Conservation (phyloP, 2,888 invertebrate species). For the Chouioia cunea region DNA sequence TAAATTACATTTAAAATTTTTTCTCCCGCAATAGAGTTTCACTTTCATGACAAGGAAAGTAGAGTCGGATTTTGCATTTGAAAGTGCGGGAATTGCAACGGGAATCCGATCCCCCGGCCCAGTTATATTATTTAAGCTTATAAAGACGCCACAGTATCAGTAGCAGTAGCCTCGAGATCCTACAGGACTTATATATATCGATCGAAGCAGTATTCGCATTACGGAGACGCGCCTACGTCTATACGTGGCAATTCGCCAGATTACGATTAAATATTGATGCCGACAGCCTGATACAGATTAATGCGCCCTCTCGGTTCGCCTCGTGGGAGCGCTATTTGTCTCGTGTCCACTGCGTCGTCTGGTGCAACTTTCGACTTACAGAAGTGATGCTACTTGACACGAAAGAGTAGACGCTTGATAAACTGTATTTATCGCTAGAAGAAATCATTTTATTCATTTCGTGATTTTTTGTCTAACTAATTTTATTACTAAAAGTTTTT, state of each 20-base stretch:
- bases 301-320: conserved; percentile 55
- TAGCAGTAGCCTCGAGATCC: conserved; percentile 31
- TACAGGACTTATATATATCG: too few species aligned
- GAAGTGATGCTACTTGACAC: too few species aligned
- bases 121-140: conserved; percentile 37
- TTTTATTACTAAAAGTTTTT: too few species aligned
- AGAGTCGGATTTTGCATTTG: conserved; percentile 2
- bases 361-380: conserved; percentile 12
- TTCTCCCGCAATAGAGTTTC: too few species aligned
- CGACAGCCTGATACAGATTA: conserved; percentile 65
- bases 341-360: conserved; percentile 50
- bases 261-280: conserved; percentile 68
- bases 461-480: too few species aligned
- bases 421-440: too few species aligned
- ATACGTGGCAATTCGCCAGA: conserved; percentile 61
- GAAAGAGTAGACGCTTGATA: too few species aligned
- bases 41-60: too few species aligned
- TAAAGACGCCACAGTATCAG: conserved; percentile 27
- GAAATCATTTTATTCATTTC: too few species aligned
- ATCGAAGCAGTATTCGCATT: too few species aligned
- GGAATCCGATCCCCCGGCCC: conserved; percentile 2
- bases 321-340: conserved; percentile 59
- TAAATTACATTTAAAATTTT: too few species aligned
- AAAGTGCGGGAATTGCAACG: conserved; percentile 13
- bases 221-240: conserved; percentile 7